Percentiles rank a stretch among this genome's conserved stretches.
Conservation (phyloP, 2,888 invertebrate genomes). For the Drosophila mayaguana region DNA sequence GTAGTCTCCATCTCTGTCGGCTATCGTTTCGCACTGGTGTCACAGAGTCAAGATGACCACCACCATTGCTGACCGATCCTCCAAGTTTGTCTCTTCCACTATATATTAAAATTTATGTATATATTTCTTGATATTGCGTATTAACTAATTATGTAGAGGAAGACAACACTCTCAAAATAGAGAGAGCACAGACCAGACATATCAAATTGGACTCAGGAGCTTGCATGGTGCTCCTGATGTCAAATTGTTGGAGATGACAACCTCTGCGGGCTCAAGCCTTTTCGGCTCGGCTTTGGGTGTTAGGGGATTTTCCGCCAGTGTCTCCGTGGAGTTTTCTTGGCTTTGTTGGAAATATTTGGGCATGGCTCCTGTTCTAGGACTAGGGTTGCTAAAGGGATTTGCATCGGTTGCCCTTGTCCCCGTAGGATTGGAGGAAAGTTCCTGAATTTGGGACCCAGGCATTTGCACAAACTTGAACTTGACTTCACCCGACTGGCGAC, state of each 20-base stretch:
- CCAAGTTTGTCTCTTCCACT: constrained; percentile 81
- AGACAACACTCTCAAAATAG: too few relatives aligned
- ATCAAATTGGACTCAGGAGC: constrained; percentile 73
- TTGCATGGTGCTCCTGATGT: constrained; percentile 70
- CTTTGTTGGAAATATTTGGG: constrained; percentile 2
- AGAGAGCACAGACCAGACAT: not conserved
- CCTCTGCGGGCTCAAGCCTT: constrained; percentile 78
- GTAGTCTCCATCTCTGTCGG: constrained; percentile 82
- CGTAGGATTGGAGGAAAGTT: not conserved
- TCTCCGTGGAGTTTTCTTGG: constrained; percentile 29
- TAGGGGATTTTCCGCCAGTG: constrained; percentile 17
- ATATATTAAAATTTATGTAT: not conserved
- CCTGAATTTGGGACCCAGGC: not conserved
- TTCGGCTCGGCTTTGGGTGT: constrained; percentile 15
- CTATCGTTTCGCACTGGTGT: constrained; percentile 74
- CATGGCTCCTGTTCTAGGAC: constrained; percentile 26
- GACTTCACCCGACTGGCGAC: too few relatives aligned
- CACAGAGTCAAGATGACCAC: constrained; percentile 84
- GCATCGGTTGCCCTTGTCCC: not conserved
- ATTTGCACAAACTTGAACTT: too few relatives aligned
- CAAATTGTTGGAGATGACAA: constrained; percentile 82
- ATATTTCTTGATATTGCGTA: not conserved
- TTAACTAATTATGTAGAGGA: too few relatives aligned
- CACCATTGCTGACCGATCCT: constrained; percentile 79
- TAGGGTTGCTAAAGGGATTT: constrained; percentile 13